These are phyloP conservation scores for Drosophila auraria DNA, from an alignment of 1,140 invertebrate genomes.

Conservation along the genomic window DNA sequence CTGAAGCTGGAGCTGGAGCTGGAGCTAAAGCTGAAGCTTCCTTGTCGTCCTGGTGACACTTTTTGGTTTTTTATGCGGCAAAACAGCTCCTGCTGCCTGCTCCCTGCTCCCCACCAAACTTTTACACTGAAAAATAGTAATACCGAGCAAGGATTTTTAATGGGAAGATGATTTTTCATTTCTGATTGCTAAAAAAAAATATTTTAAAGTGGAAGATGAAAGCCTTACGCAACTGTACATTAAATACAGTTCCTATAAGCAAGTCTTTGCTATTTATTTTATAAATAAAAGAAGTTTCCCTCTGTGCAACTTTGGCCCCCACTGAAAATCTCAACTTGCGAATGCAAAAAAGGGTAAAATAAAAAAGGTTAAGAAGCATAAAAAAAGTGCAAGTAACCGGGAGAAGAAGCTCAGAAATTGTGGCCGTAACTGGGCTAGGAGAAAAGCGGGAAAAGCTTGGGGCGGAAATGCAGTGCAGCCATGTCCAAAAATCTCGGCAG, in stretches of 20 bases:
- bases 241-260: no score
- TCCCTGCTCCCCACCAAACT: neutral
- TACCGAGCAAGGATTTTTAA: no score
- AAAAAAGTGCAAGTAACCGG: slow-evolving; percentile 25
- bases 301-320: neutral
- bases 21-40: slow-evolving; percentile 33
- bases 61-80: slow-evolving; percentile 44
- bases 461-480: slow-evolving; percentile 21
- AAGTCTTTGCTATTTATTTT: no score
- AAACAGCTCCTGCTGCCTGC: neutral
- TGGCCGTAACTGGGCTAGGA: slow-evolving; percentile 40
- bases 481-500: slow-evolving; percentile 73
- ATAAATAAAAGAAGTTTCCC: slow-evolving; percentile 10
- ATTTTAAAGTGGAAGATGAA: no score
- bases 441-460: neutral
- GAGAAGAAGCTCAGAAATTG: slow-evolving; percentile 21
- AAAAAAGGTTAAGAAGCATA: slow-evolving; percentile 16
- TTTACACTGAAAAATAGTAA: neutral
- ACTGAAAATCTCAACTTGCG: slow-evolving; percentile 48
- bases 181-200: no score
- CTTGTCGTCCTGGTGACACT: slow-evolving; percentile 51
- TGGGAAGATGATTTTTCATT: no score
- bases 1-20: slow-evolving; percentile 40
- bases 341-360: slow-evolving; percentile 23
- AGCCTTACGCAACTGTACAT: no score